Evolutionary conservation across 2,797 vertebrate species (phyloP).

Genomic region (Stomatorhinus walkeri): DNA sequence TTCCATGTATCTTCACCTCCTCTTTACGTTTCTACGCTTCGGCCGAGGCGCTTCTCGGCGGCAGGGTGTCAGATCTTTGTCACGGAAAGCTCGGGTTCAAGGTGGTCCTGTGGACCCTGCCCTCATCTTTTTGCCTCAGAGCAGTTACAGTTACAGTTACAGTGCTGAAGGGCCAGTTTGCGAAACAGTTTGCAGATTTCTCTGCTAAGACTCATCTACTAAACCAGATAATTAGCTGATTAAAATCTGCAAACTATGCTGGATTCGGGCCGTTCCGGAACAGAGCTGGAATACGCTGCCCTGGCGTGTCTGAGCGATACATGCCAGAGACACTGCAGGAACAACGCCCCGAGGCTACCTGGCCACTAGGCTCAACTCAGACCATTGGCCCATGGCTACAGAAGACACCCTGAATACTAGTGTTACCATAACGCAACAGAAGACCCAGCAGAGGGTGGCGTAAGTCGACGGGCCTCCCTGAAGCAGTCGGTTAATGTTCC

Average conservation of each 20-base stretch:
- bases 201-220: not conserved
- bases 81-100: not conserved
- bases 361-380: not conserved
- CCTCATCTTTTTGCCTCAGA: not conserved
- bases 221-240: not conserved
- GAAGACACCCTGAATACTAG: not conserved
- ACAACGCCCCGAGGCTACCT: not conserved
- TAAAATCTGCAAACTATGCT: not conserved
- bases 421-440: not conserved
- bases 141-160: not conserved
- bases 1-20: conserved; percentile 18
- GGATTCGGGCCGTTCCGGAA: not conserved
- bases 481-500: not conserved
- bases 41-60: conserved; percentile 5
- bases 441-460: not conserved
- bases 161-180: not conserved
- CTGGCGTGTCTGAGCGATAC: not conserved
- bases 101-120: not conserved
- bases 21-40: conserved; percentile 33
- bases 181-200: not conserved
- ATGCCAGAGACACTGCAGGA: not conserved
- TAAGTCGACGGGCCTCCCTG: not conserved
- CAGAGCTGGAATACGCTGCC: not conserved
- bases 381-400: not conserved
- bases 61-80: not conserved